Conservation (phyloP, 2,113 vertebrate genomes). For the Melanocharis versteri region DNA sequence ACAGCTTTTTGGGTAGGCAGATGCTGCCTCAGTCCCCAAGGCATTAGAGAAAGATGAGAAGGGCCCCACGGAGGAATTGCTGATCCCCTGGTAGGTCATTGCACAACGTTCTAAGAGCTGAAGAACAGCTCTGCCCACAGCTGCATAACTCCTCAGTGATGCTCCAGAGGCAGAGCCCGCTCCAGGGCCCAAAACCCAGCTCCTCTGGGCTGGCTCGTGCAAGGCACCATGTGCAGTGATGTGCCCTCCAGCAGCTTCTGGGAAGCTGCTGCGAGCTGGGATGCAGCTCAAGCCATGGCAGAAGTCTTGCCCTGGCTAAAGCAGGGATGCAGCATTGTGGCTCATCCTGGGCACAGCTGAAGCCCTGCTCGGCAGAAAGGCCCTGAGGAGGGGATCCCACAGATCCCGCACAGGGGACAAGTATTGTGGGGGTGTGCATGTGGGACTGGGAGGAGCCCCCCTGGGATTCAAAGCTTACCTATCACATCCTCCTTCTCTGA, state of each 20-base stretch:
- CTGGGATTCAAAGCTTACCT: neutral
- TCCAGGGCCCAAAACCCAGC: neutral
- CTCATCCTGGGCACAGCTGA: neutral
- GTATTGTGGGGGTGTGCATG: neutral
- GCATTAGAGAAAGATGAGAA: neutral
- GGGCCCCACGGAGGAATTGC: fast-evolving
- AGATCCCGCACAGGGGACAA: neutral
- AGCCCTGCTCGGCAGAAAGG: neutral
- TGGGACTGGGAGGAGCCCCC: neutral
- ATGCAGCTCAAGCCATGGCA: neutral
- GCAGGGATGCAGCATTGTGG: neutral
- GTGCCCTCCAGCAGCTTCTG: neutral
- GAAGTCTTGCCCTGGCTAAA: neutral
- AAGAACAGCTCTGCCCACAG: neutral
- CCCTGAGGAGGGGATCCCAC: neutral
- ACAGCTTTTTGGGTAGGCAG: neutral
- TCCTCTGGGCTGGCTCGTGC: neutral
- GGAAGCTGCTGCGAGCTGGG: neutral
- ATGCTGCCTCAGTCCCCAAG: neutral
- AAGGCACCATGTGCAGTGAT: neutral
- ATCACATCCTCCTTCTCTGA: neutral
- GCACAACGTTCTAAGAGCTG: neutral
- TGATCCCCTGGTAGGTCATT: neutral
- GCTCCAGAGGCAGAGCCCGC: neutral
- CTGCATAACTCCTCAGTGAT: fast-evolving